Conservation (phyloP, 1,140 invertebrate genomes). For the Triops longicaudatus region DNA sequence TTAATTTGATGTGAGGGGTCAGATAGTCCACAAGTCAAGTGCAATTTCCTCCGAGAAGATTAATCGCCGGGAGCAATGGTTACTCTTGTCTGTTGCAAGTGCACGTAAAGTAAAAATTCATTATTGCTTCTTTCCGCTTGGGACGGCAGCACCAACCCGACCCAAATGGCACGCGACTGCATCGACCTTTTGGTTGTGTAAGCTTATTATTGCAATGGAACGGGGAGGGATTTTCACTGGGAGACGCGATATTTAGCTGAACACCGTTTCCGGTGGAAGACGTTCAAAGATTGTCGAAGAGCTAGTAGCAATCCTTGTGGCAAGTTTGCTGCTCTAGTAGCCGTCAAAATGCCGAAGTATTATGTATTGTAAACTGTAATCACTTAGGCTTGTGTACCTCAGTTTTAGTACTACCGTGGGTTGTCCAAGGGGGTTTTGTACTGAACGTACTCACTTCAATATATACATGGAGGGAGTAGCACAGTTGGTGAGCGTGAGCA, state of each 20-base stretch:
- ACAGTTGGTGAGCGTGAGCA: conserved; percentile 10
- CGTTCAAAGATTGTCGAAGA: background rate
- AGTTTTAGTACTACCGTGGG: too few relatives aligned
- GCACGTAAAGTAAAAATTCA: background rate
- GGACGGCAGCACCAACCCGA: background rate
- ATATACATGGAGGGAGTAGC: background rate
- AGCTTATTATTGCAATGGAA: background rate
- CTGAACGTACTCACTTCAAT: background rate
- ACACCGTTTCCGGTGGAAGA: too few relatives aligned
- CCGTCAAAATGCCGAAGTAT: background rate
- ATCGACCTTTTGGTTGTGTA: background rate
- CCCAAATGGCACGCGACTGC: background rate
- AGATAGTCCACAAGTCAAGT: background rate
- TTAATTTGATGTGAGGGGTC: background rate
- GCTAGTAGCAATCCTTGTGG: background rate
- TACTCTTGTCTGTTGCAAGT: background rate
- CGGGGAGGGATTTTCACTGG: too few relatives aligned
- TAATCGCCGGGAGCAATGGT: background rate
- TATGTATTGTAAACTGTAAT: background rate
- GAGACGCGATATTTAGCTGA: too few relatives aligned
- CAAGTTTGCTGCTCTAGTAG: background rate
- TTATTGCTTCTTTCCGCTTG: background rate
- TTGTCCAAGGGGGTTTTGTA: background rate
- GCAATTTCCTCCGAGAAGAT: background rate
- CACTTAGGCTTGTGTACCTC: background rate